Evolutionary conservation across 2,888 invertebrate species (phyloP).

Genomic region (Hemicrepidius hirtus): DNA sequence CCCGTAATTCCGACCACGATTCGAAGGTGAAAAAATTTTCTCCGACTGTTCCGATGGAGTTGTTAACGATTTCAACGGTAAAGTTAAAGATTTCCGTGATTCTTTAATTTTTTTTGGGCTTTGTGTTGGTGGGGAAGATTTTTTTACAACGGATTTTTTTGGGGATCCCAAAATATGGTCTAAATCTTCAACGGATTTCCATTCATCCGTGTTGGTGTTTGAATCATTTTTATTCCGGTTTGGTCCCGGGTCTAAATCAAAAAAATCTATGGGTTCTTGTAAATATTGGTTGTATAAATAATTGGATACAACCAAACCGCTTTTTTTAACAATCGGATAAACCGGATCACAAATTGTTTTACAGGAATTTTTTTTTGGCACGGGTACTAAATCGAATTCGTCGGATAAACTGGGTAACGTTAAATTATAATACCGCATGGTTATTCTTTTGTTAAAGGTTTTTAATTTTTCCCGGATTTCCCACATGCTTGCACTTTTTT

Average conservation of each 20-base stretch:
- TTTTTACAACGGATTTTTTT: conserved; percentile 7
- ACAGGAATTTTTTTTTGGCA: conserved; percentile 64
- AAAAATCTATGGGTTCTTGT: conserved; percentile 78
- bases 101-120: conserved; percentile 30
- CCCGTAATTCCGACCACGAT: conserved; percentile 64
- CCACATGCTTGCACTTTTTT: conserved; percentile 75
- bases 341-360: conserved; percentile 87
- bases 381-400: conserved; percentile 59
- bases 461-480: conserved; percentile 79
- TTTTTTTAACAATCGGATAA: conserved; percentile 84
- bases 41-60: conserved; percentile 57
- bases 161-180: conserved; percentile 30
- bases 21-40: conserved; percentile 53
- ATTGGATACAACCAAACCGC: conserved; percentile 84
- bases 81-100: conserved; percentile 71
- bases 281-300: conserved; percentile 82
- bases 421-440: conserved; percentile 75
- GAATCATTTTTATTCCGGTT: conserved; percentile 5
- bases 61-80: conserved; percentile 82
- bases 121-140: not conserved
- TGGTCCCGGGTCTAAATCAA: conserved; percentile 61
- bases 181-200: conserved; percentile 57
- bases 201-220: conserved; percentile 45
- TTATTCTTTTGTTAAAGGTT: conserved; percentile 74
- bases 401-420: conserved; percentile 70